Conservation (phyloP, 2,888 invertebrate genomes). For the Tachystola acroxantha region DNA sequence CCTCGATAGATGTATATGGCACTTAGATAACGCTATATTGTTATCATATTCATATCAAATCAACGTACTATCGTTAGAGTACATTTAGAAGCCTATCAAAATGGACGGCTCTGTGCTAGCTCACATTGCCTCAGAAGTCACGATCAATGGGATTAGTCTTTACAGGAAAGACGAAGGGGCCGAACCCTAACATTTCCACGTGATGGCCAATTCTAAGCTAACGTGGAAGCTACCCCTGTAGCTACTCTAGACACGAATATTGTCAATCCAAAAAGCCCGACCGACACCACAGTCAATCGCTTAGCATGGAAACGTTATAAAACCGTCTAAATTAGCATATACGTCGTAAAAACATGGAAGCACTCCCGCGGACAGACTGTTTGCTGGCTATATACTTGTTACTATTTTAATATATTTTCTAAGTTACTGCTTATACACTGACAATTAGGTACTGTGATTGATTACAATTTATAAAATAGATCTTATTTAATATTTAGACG, state of each 20-base stretch:
- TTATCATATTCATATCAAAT: neutral
- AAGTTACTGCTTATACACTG: conserved; percentile 16
- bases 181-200: neutral
- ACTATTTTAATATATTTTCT: conserved; percentile 15
- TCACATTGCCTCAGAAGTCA: conserved; percentile 27
- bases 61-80: neutral
- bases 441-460: conserved; percentile 7
- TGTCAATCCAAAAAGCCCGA: conserved; percentile 55
- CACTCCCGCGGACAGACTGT: conserved; percentile 75
- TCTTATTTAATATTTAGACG: neutral
- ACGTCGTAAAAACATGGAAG: conserved; percentile 74
- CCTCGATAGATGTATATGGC: neutral
- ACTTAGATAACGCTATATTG: neutral
- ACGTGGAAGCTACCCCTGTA: conserved; percentile 14
- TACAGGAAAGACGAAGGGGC: neutral
- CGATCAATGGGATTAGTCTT: conserved; percentile 6
- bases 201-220: conserved; percentile 6
- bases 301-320: conserved; percentile 41
- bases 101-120: conserved; percentile 38
- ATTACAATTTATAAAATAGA: too few relatives aligned
- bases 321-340: conserved; percentile 64
- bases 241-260: conserved; percentile 43
- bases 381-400: conserved; percentile 56
- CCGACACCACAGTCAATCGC: conserved; percentile 16
- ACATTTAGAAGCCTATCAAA: conserved; percentile 24